These are phyloP conservation scores for Stegodyphus mimosarum DNA, from an alignment of 1,140 invertebrate species.

Conservation along the genomic window DNA sequence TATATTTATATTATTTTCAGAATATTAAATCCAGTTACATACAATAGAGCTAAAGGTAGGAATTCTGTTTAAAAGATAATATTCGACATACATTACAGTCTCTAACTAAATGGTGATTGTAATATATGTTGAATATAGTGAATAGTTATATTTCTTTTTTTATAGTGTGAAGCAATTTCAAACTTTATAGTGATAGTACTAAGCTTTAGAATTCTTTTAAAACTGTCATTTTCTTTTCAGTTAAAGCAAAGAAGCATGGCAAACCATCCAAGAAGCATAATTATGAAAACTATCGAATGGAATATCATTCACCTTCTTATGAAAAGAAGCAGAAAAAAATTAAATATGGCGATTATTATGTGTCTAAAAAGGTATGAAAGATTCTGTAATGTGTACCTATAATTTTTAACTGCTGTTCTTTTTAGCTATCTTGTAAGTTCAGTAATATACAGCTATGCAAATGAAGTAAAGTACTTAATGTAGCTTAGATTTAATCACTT, in stretches of 20 bases:
- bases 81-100: not conserved
- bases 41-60: not conserved
- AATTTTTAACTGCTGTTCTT: no score
- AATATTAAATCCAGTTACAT: no score
- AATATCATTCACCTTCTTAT: constrained; percentile 2
- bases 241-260: constrained; percentile 38
- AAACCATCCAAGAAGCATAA: constrained; percentile 27
- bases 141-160: no score
- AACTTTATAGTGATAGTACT: no score
- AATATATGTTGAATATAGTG: not conserved
- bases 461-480: no score
- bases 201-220: no score
- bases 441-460: no score
- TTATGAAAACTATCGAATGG: constrained; percentile 25
- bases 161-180: no score
- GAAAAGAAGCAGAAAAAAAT: constrained; percentile 20
- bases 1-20: no score
- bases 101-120: not conserved
- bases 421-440: no score
- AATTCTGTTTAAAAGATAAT: not conserved
- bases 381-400: no score
- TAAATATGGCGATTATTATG: constrained; percentile 41
- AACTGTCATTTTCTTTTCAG: not conserved
- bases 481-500: no score
- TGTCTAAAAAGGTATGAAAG: constrained; percentile 35